Evolutionary conservation across 2,888 invertebrate genomes (phyloP), one percentile per base, ranked within the genome.

Genomic region (Ypsolopha sequella): DNA sequence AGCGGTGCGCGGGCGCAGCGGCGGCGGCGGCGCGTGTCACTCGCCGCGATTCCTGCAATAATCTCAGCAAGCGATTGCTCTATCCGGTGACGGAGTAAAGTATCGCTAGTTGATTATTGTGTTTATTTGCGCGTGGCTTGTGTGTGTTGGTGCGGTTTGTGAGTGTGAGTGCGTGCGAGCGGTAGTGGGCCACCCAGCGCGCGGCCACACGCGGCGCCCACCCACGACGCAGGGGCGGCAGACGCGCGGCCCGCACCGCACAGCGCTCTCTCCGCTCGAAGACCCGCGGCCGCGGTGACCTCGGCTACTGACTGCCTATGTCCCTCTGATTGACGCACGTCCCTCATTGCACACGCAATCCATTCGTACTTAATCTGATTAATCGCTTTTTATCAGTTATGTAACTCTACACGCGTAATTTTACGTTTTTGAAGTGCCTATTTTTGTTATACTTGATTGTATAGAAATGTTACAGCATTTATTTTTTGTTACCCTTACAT

Each of bases 81-180:
- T 84, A 82, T 82, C 84, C 81, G 80, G 81, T 80, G 84, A 81
- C 80, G 79, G 79, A 76, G 78, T 80, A 76, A 79, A 80, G 82
- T 85, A 84, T 82, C 81, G 81, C 80, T 79, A 76, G 82, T 78
- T 84, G 82, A 82, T 84, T 78, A 81, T 85, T 82, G 82, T 85
- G 81, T 82, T 81, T 84, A 81, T 82, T 80, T 82, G 81, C 80
- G 79, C 73, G 73, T 65, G 65, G 24, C 24, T 24, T 62, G 73
- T 66, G 65, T 77, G 81, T 80, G 78, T 73, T 66, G 62, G 76
- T 75, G 77, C 62, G 70, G 68, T 73, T 66, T 62, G 76, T 75
- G 77, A 61, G 70, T 68, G 68, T 58, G 68, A 66, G 68, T 71
- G 76, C 76, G 80, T 72, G 79, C 64, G 68, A 70, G 76, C 70